Evolutionary conservation across 1,140 invertebrate genomes (phyloP).

Genomic region (Copidosoma floridanum): DNA sequence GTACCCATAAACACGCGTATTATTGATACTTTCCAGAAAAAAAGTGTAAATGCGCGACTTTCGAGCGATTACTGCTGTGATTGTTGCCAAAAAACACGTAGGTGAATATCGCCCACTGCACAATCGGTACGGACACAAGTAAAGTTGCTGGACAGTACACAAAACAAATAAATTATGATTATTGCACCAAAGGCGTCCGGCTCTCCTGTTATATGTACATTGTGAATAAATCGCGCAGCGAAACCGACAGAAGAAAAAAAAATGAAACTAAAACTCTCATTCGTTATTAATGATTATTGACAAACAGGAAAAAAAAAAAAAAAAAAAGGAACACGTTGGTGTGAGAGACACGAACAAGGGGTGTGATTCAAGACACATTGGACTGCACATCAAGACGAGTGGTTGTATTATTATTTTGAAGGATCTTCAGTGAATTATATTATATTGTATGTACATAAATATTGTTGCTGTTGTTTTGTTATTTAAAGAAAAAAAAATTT

Average conservation of each 20-base stretch:
- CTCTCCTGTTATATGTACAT: not conserved
- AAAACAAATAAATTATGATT: conserved; percentile 11
- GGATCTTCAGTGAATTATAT: conserved; percentile 20
- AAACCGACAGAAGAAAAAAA: conserved; percentile 27
- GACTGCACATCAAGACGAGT: conserved; percentile 36
- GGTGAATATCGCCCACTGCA: conserved; percentile 12
- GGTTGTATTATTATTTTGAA: conserved; percentile 22
- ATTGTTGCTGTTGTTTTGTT: too few relatives aligned
- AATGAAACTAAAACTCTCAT: conserved; percentile 32
- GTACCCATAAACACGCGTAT: too few relatives aligned
- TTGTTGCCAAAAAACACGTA: too few relatives aligned
- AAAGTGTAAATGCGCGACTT: too few relatives aligned
- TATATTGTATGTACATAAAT: too few relatives aligned
- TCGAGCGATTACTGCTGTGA: too few relatives aligned
- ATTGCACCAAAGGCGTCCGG: not conserved
- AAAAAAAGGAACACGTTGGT: conserved; percentile 23
- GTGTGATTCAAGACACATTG: conserved; percentile 24
- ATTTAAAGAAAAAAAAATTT: too few relatives aligned
- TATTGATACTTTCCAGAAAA: too few relatives aligned
- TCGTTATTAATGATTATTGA: conserved; percentile 43
- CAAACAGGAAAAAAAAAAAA: conserved; percentile 26
- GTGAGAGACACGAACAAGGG: conserved; percentile 23
- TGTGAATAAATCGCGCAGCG: conserved; percentile 3
- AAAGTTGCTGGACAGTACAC: too few relatives aligned
- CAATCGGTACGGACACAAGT: conserved; percentile 17